phyloP scores from a whole-genome alignment of 2,113 vertebrate genomes.

The Apistogramma diplotaenia region DNA sequence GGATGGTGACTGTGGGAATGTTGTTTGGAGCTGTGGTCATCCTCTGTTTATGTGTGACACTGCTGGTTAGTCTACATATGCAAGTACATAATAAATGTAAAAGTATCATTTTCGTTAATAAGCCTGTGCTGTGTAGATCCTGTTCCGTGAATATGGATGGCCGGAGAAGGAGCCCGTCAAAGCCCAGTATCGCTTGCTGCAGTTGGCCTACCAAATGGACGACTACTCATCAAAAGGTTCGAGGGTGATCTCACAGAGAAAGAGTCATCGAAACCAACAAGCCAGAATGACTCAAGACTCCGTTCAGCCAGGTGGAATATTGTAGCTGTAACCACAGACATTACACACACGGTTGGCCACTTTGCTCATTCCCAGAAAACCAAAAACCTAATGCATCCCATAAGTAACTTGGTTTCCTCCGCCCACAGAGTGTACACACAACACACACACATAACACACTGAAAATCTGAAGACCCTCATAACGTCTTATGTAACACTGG shows the following conservation, averaged over 20 bases:
- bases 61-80: constrained; percentile 74
- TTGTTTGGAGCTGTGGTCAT: constrained; percentile 72
- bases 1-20: constrained; percentile 77
- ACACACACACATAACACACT: neutral
- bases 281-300: constrained; percentile 50
- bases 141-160: constrained; percentile 82
- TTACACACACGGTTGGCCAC: neutral
- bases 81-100: neutral
- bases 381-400: constrained; percentile 3
- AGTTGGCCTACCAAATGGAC: constrained; percentile 80
- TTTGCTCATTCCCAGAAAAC: neutral
- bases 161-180: constrained; percentile 60
- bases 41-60: constrained; percentile 72
- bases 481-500: constrained; percentile 30
- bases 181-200: constrained; percentile 75
- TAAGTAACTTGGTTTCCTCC: neutral
- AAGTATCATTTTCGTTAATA: neutral
- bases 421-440: neutral
- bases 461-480: neutral
- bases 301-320: constrained; percentile 62
- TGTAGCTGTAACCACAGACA: neutral
- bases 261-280: constrained; percentile 73
- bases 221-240: constrained; percentile 80
- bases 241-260: constrained; percentile 63
- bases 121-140: constrained; percentile 58